Conservation (phyloP, 2,888 invertebrate genomes). For the Pandemis heparana region DNA sequence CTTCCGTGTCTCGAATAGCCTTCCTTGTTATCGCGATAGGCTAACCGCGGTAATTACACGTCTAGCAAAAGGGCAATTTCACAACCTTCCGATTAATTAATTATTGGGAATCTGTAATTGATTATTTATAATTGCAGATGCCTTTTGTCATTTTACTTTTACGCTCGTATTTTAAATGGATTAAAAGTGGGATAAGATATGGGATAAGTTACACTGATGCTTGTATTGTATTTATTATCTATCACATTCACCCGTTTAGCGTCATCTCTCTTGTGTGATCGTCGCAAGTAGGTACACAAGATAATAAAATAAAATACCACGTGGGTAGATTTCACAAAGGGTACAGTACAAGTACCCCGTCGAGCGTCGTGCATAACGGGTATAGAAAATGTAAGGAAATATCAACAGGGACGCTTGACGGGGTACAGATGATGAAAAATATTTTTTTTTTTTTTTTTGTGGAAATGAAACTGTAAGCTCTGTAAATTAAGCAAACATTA, state of each 20-base stretch:
- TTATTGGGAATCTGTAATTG: conserved; percentile 44
- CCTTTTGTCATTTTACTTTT: conserved; percentile 10
- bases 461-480: too few relatives aligned
- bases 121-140: conserved; percentile 14
- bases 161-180: background rate
- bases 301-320: conserved; percentile 4
- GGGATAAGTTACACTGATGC: background rate
- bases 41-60: conserved; percentile 44
- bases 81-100: conserved; percentile 48
- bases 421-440: too few relatives aligned
- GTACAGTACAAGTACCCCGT: too few relatives aligned
- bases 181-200: background rate
- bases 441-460: too few relatives aligned
- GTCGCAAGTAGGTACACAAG: background rate
- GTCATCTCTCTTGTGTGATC: background rate
- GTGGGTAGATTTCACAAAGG: background rate
- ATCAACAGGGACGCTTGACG: too few relatives aligned
- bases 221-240: background rate
- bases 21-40: conserved; percentile 55
- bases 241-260: background rate
- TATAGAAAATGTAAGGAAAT: too few relatives aligned
- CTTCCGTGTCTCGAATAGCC: conserved; percentile 58
- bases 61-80: conserved; percentile 47
- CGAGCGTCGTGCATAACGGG: too few relatives aligned
- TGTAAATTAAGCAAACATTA: too few relatives aligned